These are phyloP conservation scores for Montipora cactus DNA, from an alignment of 64 coral and sea anemone genomes.

Conservation along the genomic window DNA sequence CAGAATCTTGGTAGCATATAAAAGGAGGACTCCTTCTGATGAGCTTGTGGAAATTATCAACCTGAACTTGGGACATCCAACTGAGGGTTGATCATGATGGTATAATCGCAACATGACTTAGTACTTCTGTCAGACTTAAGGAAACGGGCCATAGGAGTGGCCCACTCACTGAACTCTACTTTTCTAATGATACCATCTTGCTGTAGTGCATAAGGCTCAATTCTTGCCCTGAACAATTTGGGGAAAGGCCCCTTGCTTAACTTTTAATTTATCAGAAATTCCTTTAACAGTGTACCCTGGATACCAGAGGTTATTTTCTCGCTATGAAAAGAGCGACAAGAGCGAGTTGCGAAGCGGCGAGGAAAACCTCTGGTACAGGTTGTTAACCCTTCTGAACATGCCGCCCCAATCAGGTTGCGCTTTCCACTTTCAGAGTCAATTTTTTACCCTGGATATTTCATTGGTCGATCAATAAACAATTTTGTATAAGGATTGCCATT, in stretches of 20 bases:
- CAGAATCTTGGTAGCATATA: too few species aligned
- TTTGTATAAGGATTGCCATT: too few species aligned
- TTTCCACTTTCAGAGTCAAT: too few species aligned
- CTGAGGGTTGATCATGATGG: conserved; percentile 24
- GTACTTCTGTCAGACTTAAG: background rate
- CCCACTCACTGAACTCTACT: conserved; percentile 1
- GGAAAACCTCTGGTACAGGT: too few species aligned
- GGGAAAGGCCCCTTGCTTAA: background rate
- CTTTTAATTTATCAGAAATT: background rate
- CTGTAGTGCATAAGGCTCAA: conserved; percentile 22
- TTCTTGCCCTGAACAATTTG: conserved; percentile 15
- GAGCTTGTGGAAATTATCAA: conserved; percentile 5
- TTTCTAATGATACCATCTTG: background rate
- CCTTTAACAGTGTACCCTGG: background rate
- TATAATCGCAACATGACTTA: conserved; percentile 4
- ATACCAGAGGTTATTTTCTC: too few species aligned
- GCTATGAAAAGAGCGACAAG: too few species aligned
- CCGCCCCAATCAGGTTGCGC: too few species aligned
- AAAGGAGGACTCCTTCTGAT: too few species aligned
- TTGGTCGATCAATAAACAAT: too few species aligned
- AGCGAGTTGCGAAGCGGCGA: too few species aligned
- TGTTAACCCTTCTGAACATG: too few species aligned
- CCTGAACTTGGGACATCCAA: conserved; percentile 18
- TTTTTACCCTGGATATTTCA: too few species aligned
- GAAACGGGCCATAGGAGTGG: background rate